phyloP scores from a whole-genome alignment of 2,888 invertebrate genomes.

The Luperina nickerlii region DNA sequence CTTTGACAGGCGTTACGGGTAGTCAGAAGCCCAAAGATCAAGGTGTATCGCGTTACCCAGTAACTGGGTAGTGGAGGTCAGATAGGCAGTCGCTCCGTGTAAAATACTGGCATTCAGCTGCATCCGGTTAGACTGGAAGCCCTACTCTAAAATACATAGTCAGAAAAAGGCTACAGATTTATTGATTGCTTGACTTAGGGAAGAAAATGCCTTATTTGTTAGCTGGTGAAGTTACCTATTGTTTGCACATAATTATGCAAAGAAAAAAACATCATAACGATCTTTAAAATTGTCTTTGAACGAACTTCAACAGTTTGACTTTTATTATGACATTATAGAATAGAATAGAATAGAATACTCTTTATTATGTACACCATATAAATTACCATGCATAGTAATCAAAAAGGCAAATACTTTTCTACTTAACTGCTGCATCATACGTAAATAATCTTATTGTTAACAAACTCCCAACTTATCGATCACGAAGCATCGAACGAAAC shows the following conservation, averaged over 20 bases:
- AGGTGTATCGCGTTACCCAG: neutral
- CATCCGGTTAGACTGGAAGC: neutral
- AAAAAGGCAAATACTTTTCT: neutral
- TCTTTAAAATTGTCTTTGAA: neutral
- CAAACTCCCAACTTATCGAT: slow-evolving; percentile 49
- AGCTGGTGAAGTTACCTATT: neutral
- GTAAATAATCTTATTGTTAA: slow-evolving; percentile 1
- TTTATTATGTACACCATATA: too few species aligned
- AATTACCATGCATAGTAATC: neutral
- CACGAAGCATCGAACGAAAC: slow-evolving; percentile 53
- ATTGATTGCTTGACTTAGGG: too few species aligned
- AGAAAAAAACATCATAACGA: too few species aligned
- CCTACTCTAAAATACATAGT: neutral
- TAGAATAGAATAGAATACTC: too few species aligned
- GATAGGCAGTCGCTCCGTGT: too few species aligned
- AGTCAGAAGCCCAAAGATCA: neutral
- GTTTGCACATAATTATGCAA: too few species aligned
- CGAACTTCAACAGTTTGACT: neutral
- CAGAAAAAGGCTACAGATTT: neutral
- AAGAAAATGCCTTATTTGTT: neutral
- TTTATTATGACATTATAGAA: neutral
- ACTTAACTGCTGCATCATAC: neutral
- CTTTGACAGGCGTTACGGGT: neutral
- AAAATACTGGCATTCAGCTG: neutral
- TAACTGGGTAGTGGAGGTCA: too few species aligned